Base-by-base conservation (phyloP, 2,113 vertebrate species). In the Alouatta palliata region DNA sequence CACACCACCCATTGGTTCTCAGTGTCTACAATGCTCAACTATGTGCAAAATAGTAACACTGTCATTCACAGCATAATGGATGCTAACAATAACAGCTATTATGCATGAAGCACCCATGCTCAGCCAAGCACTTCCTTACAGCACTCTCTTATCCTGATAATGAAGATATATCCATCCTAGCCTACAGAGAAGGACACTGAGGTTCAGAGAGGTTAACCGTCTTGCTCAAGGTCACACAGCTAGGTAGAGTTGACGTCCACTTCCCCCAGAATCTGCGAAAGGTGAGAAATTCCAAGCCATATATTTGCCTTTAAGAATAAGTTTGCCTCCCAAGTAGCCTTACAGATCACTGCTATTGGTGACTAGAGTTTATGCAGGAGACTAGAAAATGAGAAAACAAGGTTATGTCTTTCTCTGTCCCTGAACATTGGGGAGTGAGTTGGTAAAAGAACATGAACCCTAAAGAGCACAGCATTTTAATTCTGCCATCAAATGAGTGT, bases 11-110 rank as follows among this genome's bases (percentile, higher is more conserved):
- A 7, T 40, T 12, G 37, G 17, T 27, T 64, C 66, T 92, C 70
- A 4, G 30, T 35, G 14, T 54, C 80, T 52, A 19, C 35, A 21
- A 8, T 3, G 43, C 40, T 80, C 66, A 86, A 16, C 30, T 37
- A 35, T 0, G 0, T 14, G 37, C 7, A 17, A 47, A 30, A 5
- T 0, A 17, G 52, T 32, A 27, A 13, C 40, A 5, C 30, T 12
- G 43, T 21, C 8, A 35, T 3, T 43, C 20, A 4, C 16, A 11
- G 20, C 1, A 0, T 19, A 32, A 16, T 5, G 16, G 52, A 54
- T 37, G 35, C 27, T 13, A 56, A 68, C 9, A 13, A 14, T 4
- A 20, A 20, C 13, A 32, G 6, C 25, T 61, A 1, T 3, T 56
- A 4, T 12, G 9, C 12, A 0, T n/a, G 12, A 19, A 87, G 71